Conservation (phyloP, 2,113 vertebrate species). For the Apteryx owenii region DNA sequence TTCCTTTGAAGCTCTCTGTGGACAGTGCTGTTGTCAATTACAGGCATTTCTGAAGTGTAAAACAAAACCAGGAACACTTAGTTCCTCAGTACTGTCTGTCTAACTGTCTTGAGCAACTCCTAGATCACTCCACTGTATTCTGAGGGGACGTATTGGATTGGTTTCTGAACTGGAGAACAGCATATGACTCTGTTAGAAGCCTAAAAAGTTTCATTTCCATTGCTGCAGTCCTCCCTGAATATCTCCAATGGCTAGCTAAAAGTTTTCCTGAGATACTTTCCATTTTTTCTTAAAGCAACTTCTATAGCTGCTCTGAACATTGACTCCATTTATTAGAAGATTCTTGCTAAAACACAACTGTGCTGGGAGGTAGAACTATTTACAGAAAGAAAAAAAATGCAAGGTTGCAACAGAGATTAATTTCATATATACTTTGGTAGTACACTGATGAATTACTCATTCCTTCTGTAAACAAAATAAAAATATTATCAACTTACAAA, state of each 20-base stretch:
- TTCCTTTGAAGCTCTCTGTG: not conserved
- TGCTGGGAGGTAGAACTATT: not conserved
- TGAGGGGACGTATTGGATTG: not conserved
- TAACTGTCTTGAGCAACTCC: not conserved
- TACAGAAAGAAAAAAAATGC: not conserved
- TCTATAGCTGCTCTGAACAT: not conserved
- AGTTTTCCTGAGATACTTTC: not conserved
- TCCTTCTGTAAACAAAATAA: not conserved
- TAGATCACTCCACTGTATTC: not conserved
- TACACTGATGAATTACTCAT: not conserved
- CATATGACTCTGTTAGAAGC: not conserved
- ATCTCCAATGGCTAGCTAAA: not conserved
- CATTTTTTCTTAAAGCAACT: not conserved
- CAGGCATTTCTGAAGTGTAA: slow-evolving; percentile 6
- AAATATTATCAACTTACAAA: not conserved
- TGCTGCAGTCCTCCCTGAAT: not conserved
- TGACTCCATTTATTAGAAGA: not conserved
- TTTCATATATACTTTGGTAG: not conserved
- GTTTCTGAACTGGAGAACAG: not conserved
- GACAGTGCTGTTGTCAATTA: not conserved
- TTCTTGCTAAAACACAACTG: not conserved
- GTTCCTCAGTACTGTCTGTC: not conserved
- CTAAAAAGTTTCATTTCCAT: not conserved
- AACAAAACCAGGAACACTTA: not conserved
- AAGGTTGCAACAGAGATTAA: not conserved